Base-by-base conservation (phyloP, 1,140 invertebrate species). In the Lineus longissimus region DNA sequence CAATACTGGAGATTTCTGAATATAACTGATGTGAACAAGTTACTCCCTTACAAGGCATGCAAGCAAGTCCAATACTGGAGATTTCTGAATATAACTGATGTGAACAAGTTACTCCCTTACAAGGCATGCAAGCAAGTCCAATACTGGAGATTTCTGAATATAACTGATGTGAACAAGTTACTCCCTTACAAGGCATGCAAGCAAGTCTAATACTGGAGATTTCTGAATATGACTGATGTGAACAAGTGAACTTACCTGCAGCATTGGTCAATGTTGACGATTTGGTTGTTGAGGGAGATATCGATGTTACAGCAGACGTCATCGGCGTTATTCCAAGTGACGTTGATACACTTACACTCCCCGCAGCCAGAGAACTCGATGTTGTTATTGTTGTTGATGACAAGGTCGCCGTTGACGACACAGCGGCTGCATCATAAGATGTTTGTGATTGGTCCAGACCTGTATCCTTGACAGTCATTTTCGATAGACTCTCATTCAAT, bases 381-480 rank as follows among this genome's bases (percentile, higher is more conserved):
- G 71, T 58, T 55, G 71, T 63, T 31, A 41, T 59, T 54, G 70
- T 69, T 22, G 67, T 68, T n/a, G 70, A 62, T 41, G 73, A 65
- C 55, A 73, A 51, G 59, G 61, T 71, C 45, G 59, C 64, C 25
- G 70, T 66, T 23, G 73, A 70, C 31, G 72, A 66, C 13, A 41
- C 31, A 15, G 56, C 9, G 11, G 73, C 69, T 51, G 66, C 66
- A 31, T 54, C 59, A 11, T 67, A 66, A 62, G 60, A 57, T 13
- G 72, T 67, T 54, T 70, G 70, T 25, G 66, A 64, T 47, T 59
- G 67, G 63, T 78, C 76, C 64, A 76, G 51, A 2, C 64, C 11
- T 29, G 67, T 61, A 55, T 79, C 77, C 57, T 79, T 77, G 19
- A 77, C 67, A 27, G 67, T 61, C 71, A 77, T 76, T 64, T 77